Evolutionary conservation across 2,113 vertebrate genomes (phyloP), one percentile per base, ranked within the genome.

Genomic region (Leiothrix lutea): DNA sequence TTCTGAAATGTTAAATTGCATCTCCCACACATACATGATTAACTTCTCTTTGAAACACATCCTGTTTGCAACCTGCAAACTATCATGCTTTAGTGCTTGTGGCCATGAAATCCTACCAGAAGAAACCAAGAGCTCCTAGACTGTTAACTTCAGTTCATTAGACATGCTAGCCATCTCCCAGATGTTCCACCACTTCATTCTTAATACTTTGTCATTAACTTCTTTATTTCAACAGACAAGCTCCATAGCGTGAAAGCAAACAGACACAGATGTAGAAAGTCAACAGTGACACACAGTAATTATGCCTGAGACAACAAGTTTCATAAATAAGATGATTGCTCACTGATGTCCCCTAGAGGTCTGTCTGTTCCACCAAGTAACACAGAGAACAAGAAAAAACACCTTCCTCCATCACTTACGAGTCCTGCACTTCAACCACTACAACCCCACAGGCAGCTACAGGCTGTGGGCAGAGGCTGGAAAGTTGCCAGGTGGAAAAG

Each of bases 301-400:
- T 36, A 88, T n/a, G 29, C 28, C 57, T 45, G 31, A 75, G 61
- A 67, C 17, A 35, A 62, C 12, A 79, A 66, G 24, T 92, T 84
- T 86, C 67, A 64, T 61, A 92, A 79, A 66, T 65, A 72, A 83
- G 86, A 83, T n/a, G 25, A 50, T 21, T 88, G 51, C 69, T 78
- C 80, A 84, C 58, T 28, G 53, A 74, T 64, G 74, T 51, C 57
- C 50, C 79, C 78, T 66, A 77, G 64, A 80, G 72, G 53, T 83
- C 57, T 38, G 42, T 24, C 61, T 45, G 56, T 45, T 72, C 73
- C 56, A 75, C 31, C 20, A 44, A n/a, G 25, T 29, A 86, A 73
- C 9, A 44, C 12, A 65, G 6, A 64, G 26, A 5, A 56, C 36
- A 77, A 86, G 28, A 9, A 77, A 85, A 88, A 75, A 38, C 5